phyloP scores from a whole-genome alignment of 2,888 invertebrate species.

The Pheosia gnoma region DNA sequence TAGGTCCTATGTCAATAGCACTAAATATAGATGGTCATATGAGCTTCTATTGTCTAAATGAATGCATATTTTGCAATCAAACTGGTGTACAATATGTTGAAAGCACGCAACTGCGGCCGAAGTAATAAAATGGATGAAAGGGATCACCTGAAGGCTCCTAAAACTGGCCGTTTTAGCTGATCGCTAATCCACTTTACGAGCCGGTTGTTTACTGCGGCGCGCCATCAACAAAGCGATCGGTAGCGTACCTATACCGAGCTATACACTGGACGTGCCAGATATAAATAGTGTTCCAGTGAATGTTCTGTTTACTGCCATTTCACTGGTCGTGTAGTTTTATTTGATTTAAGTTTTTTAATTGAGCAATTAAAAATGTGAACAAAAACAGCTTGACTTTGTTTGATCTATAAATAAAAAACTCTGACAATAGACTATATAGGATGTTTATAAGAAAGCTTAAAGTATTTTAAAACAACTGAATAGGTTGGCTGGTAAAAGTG shows the following conservation, averaged over 20 bases:
- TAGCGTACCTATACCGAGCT: neutral
- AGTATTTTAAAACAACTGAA: too few relatives aligned
- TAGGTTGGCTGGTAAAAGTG: too few relatives aligned
- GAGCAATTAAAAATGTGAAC: neutral
- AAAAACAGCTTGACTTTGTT: too few relatives aligned
- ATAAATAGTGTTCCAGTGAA: neutral
- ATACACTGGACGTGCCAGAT: neutral
- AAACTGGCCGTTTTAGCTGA: neutral
- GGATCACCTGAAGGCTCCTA: constrained; percentile 4
- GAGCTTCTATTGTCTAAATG: neutral
- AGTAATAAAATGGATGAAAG: constrained; percentile 1
- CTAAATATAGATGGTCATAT: neutral
- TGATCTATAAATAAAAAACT: too few relatives aligned
- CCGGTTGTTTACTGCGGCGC: constrained; percentile 3
- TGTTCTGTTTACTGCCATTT: neutral
- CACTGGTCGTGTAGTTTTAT: neutral
- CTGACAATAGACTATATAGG: too few relatives aligned
- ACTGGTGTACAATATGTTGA: neutral
- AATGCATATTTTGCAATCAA: neutral
- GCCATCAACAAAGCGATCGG: constrained; percentile 2
- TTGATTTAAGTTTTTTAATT: neutral
- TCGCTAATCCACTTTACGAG: constrained; percentile 7
- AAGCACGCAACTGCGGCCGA: neutral
- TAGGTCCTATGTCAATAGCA: too few relatives aligned
- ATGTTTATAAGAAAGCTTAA: too few relatives aligned